phyloP scores from a whole-genome alignment of 2,888 invertebrate species.

The Coleophora flavipennella region DNA sequence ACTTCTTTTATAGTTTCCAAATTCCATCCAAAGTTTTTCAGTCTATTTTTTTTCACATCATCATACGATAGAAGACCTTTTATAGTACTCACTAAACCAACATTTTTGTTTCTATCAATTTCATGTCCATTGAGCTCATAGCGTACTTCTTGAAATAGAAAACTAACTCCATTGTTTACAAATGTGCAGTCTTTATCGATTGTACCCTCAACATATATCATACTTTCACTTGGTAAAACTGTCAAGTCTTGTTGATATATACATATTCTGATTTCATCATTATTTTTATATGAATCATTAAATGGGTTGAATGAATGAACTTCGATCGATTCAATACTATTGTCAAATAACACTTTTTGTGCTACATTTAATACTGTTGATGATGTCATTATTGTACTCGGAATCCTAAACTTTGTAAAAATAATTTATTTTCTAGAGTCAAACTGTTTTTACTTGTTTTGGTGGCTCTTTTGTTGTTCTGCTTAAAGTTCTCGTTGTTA shows the following conservation, averaged over 20 bases:
- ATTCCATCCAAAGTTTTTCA: conserved; percentile 18
- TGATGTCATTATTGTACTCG: conserved; percentile 8
- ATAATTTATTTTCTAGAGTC: conserved; percentile 7
- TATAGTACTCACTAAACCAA: conserved; percentile 8
- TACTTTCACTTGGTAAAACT: conserved; percentile 9
- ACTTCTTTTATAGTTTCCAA: conserved; percentile 17
- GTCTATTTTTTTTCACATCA: conserved; percentile 16
- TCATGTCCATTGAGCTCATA: conserved; percentile 7
- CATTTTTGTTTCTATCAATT: background rate
- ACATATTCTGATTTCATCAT: conserved; percentile 16
- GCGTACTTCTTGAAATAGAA: conserved; percentile 8
- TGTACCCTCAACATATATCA: conserved; percentile 1
- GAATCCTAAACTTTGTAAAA: conserved; percentile 11
- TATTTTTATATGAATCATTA: conserved; percentile 6
- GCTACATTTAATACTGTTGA: conserved; percentile 4
- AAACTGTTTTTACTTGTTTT: conserved; percentile 1
- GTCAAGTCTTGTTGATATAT: conserved; percentile 15
- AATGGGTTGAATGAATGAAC: conserved; percentile 13
- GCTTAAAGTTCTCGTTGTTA: too few relatives aligned
- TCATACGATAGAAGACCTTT: conserved; percentile 32
- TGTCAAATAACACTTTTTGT: conserved; percentile 6
- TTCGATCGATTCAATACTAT: conserved; percentile 14
- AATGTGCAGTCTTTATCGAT: background rate
- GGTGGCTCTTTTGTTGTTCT: too few relatives aligned
- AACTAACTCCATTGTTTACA: conserved; percentile 3